Conservation (phyloP, 2,888 invertebrate genomes). For the Tryphoninae sp. region DNA sequence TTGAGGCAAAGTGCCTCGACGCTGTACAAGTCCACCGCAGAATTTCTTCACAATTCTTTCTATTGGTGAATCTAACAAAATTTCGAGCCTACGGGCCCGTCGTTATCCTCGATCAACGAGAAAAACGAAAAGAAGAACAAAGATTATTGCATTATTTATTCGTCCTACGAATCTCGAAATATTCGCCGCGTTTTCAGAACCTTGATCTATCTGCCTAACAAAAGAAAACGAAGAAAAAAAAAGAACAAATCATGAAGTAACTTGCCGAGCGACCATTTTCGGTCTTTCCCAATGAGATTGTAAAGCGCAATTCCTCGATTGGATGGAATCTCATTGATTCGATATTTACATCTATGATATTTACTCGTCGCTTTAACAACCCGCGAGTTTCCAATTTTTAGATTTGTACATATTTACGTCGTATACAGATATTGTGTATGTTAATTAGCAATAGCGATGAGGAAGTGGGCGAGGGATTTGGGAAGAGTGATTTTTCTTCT, state of each 20-base stretch:
- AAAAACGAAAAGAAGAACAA: constrained; percentile 28
- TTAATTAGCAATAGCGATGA: constrained; percentile 42
- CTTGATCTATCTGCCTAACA: constrained; percentile 48
- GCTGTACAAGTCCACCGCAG: constrained; percentile 78
- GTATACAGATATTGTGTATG: constrained; percentile 57
- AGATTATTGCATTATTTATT: constrained; percentile 52
- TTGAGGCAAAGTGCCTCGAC: constrained; percentile 79
- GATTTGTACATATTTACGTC: constrained; percentile 61
- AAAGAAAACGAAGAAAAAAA: background rate
- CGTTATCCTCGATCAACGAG: constrained; percentile 23
- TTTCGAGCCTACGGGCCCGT: background rate
- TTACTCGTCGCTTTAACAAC: constrained; percentile 41
- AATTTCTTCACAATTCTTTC: constrained; percentile 79
- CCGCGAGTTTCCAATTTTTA: constrained; percentile 54
- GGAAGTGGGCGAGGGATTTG: constrained; percentile 9
- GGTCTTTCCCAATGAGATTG: constrained; percentile 28
- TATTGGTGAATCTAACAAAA: constrained; percentile 76
- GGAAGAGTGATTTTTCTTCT: constrained; percentile 21
- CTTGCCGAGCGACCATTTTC: constrained; percentile 30
- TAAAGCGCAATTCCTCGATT: constrained; percentile 31
- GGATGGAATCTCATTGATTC: constrained; percentile 30
- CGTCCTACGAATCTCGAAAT: constrained; percentile 43
- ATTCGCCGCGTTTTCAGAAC: constrained; percentile 52
- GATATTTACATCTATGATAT: constrained; percentile 33
- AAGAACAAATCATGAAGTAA: constrained; percentile 21